Evolutionary conservation across 2,113 vertebrate species (phyloP).

Genomic region (Tychaedon coryphoeus): DNA sequence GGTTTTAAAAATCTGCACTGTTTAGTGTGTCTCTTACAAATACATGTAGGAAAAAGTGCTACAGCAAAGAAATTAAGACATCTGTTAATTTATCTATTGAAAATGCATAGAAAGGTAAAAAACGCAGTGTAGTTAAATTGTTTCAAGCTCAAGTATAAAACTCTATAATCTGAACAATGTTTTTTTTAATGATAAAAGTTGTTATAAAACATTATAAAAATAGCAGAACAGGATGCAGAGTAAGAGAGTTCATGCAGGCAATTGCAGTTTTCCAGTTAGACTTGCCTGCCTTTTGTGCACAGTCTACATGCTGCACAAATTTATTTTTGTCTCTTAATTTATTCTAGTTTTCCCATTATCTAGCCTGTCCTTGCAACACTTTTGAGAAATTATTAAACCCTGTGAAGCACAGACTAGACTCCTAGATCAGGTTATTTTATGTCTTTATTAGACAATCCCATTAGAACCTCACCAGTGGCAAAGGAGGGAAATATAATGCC

Average conservation of each 20-base stretch:
- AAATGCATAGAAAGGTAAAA: not conserved
- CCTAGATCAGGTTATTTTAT: not conserved
- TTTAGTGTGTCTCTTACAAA: not conserved
- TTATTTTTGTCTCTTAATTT: not conserved
- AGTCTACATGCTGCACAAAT: not conserved
- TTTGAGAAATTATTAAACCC: not conserved
- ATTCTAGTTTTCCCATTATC: not conserved
- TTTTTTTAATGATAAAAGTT: not conserved
- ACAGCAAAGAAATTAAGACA: not conserved
- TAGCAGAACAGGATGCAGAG: not conserved
- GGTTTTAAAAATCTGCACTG: not conserved
- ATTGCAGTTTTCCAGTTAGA: not conserved
- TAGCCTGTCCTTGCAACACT: not conserved
- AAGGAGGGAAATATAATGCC: not conserved
- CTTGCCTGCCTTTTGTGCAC: not conserved
- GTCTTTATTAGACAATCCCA: not conserved
- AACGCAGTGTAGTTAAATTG: not conserved
- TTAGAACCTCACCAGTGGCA: not conserved
- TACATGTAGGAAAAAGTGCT: accelerated
- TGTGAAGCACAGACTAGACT: not conserved
- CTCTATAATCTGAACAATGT: not conserved
- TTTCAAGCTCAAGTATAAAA: not conserved
- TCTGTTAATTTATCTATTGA: not conserved
- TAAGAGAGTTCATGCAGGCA: not conserved
- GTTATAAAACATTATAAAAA: not conserved